Conservation (phyloP, 2,797 vertebrate genomes). For the Meda fulgida region DNA sequence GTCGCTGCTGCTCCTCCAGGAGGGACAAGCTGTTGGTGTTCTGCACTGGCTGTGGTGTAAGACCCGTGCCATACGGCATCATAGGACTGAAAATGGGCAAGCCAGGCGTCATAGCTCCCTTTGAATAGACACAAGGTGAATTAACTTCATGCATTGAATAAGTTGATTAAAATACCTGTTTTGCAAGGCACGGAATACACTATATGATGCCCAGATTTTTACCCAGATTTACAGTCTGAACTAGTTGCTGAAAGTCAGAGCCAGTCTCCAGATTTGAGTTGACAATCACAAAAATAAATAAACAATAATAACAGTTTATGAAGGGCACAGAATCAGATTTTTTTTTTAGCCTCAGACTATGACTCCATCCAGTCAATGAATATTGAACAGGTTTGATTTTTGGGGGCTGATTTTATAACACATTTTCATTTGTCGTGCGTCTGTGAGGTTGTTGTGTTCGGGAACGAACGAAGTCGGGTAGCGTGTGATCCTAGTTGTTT, state of each 20-base stretch:
- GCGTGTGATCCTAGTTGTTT: neutral
- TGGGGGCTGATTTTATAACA: neutral
- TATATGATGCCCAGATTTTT: neutral
- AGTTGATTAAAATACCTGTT: neutral
- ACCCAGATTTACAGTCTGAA: neutral
- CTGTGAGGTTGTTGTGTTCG: neutral
- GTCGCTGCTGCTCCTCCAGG: conserved; percentile 94
- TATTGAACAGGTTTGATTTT: neutral
- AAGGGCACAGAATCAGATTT: neutral
- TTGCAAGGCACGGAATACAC: neutral
- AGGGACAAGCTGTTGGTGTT: conserved; percentile 93
- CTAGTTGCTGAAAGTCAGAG: neutral
- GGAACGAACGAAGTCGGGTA: neutral
- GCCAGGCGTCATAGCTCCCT: conserved; percentile 96
- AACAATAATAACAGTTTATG: neutral
- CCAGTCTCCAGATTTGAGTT: neutral
- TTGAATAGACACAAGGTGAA: neutral
- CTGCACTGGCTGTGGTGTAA: conserved; percentile 95
- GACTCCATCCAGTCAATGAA: neutral
- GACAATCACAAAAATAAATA: neutral
- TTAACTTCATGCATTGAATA: neutral
- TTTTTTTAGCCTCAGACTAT: neutral
- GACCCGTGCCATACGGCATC: conserved; percentile 97
- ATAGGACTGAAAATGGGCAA: conserved; percentile 96
- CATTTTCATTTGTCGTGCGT: neutral